These are phyloP conservation scores for Gymnothorax reevesii DNA, from an alignment of 2,797 vertebrate species.

Conservation along the genomic window DNA sequence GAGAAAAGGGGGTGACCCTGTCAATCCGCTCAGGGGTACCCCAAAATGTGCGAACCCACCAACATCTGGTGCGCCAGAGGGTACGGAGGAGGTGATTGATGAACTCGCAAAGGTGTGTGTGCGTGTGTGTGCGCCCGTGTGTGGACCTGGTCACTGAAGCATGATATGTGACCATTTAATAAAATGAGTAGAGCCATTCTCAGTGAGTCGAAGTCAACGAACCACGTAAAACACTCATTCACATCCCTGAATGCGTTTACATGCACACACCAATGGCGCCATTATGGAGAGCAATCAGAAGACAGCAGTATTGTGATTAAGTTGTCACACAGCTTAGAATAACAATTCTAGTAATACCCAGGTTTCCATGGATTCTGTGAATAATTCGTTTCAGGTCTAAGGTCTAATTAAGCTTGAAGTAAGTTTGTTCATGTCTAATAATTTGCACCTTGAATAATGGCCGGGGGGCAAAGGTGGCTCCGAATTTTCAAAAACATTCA, in stretches of 20 bases:
- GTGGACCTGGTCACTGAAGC: conserved; percentile 55
- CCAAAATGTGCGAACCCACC: conserved; percentile 15
- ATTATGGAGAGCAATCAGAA: no score
- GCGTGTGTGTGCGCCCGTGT: conserved; percentile 29
- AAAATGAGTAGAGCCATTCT: conserved; percentile 41
- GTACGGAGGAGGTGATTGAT: conserved; percentile 44
- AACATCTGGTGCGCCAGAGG: conserved; percentile 43
- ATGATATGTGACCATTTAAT: conserved; percentile 69
- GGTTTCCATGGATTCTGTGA: no score
- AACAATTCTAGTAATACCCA: no score
- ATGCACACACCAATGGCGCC: no score
- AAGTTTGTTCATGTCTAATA: no score
- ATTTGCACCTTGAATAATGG: neutral
- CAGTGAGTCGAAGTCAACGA: neutral
- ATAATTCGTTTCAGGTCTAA: no score
- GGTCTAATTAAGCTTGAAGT: no score
- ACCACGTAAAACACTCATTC: neutral
- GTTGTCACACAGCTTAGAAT: no score
- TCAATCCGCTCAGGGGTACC: conserved; percentile 30
- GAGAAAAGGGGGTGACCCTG: conserved; percentile 28
- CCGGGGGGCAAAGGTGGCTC: neutral
- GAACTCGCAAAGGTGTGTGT: conserved; percentile 43
- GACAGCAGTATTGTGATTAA: no score
- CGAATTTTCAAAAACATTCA: neutral
- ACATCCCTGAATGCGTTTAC: neutral